phyloP scores from a whole-genome alignment of 2,888 invertebrate genomes.

The Sinelater perroti region DNA sequence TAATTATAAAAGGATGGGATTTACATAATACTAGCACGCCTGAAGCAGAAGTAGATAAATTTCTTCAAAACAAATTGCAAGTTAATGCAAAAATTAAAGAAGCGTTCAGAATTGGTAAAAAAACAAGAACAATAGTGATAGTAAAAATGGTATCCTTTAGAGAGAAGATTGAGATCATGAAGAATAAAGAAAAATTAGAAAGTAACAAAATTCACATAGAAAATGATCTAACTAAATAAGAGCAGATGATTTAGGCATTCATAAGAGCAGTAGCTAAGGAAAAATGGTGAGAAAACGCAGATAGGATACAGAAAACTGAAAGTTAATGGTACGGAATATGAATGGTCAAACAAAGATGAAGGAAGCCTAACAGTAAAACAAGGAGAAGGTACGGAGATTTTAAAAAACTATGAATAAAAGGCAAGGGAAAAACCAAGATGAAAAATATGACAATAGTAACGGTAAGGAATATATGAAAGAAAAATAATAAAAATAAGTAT shows the following conservation, averaged over 20 bases:
- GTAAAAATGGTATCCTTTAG: too few relatives aligned
- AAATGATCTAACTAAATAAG: not conserved
- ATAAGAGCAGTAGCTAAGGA: not conserved
- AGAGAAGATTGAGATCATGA: too few relatives aligned
- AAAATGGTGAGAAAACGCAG: not conserved
- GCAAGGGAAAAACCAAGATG: not conserved
- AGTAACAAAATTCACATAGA: not conserved
- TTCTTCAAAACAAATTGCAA: not conserved
- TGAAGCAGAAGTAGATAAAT: not conserved
- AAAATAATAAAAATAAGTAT: not conserved
- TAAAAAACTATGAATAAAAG: not conserved
- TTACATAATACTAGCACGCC: not conserved
- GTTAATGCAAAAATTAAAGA: not conserved
- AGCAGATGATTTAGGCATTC: not conserved
- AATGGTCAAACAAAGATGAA: too few relatives aligned
- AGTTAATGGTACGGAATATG: not conserved
- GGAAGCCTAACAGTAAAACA: not conserved
- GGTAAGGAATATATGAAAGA: not conserved
- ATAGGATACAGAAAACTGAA: not conserved
- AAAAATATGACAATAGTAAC: not conserved
- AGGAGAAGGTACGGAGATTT: not conserved
- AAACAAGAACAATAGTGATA: not conserved
- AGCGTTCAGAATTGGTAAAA: not conserved
- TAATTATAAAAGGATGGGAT: not conserved
- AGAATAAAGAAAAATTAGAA: not conserved